Conservation (phyloP, 2,797 vertebrate species). For the Notoglanidium macrostoma region DNA sequence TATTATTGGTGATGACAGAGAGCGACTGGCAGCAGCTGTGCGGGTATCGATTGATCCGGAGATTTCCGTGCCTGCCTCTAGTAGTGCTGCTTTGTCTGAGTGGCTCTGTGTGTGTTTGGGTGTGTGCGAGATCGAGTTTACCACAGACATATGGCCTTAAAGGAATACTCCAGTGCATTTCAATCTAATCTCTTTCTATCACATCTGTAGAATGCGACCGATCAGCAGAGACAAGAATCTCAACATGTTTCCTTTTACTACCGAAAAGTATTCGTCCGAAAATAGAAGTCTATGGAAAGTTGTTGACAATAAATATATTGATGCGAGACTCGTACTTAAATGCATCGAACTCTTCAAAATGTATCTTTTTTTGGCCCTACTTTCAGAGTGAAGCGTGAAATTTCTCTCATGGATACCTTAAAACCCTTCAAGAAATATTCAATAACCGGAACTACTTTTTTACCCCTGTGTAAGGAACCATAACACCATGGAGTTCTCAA, state of each 20-base stretch:
- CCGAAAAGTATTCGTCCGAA: background rate
- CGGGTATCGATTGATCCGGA: slow-evolving; percentile 69
- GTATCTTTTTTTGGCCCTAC: too few species aligned
- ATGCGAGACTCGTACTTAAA: too few species aligned
- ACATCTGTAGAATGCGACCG: too few species aligned
- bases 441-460: background rate
- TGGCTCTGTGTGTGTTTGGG: slow-evolving; percentile 30
- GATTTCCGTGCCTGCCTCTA: slow-evolving; percentile 65
- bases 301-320: too few species aligned
- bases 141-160: background rate
- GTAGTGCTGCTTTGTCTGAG: slow-evolving; percentile 43
- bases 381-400: background rate
- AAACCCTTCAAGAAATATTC: too few species aligned
- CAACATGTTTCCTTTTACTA: background rate
- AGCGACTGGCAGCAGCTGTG: slow-evolving; percentile 69
- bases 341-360: too few species aligned
- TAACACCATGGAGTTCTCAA: background rate
- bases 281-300: background rate
- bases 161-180: background rate
- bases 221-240: background rate
- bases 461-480: background rate
- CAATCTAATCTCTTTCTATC: background rate
- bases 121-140: slow-evolving; percentile 16
- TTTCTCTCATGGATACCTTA: background rate
- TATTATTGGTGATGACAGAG: slow-evolving; percentile 73